Evolutionary conservation across 1,140 invertebrate genomes (phyloP).

Genomic region (Melanaphis sacchari): DNA sequence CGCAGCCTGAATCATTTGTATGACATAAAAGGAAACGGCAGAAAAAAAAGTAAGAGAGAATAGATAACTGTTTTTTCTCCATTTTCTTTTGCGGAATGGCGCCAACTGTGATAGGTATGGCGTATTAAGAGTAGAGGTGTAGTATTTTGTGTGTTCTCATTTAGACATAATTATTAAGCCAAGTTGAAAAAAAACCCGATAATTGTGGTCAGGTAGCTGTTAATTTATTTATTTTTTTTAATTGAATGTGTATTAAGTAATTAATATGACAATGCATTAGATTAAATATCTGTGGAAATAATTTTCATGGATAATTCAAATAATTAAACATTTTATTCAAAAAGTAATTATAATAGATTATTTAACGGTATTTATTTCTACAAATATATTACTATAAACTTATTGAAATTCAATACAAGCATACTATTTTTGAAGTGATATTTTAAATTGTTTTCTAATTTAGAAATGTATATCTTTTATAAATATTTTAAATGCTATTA

Average conservation of each 20-base stretch:
- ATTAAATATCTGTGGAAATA: background rate
- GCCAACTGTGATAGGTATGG: background rate
- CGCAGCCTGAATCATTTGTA: conserved; percentile 47
- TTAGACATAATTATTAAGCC: conserved; percentile 16
- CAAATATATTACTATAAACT: background rate
- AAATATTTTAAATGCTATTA: background rate
- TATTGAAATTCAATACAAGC: background rate
- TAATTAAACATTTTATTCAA: background rate
- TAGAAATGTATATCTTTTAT: background rate
- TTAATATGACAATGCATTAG: background rate
- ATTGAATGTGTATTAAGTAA: background rate
- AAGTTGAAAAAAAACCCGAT: background rate
- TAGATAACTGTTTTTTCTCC: conserved; percentile 17
- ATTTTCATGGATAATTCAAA: background rate
- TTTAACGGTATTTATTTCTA: background rate
- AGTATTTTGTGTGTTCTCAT: background rate
- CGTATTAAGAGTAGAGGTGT: conserved; percentile 9
- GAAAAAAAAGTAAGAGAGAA: conserved; percentile 21
- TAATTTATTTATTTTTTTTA: background rate
- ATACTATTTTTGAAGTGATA: background rate
- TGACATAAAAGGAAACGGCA: conserved; percentile 38
- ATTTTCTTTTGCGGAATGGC: background rate
- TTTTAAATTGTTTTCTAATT: background rate
- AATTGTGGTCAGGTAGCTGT: background rate
- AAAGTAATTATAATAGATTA: background rate